Base-by-base conservation (phyloP, 1,140 invertebrate species). In the Solen grandis region DNA sequence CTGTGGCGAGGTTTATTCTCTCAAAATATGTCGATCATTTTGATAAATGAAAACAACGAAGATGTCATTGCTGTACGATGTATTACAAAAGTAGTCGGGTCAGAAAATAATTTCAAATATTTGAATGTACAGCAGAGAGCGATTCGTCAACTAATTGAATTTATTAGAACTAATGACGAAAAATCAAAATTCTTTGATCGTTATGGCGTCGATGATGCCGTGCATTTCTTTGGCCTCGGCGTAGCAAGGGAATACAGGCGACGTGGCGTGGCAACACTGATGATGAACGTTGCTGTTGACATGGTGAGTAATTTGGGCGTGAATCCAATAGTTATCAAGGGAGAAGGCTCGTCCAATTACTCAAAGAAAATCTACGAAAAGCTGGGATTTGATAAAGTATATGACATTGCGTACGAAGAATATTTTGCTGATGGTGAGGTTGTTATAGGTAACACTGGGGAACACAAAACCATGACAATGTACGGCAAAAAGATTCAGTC, bases 311-410 rank as follows among this genome's bases (percentile, higher is more conserved):
- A 54, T 13, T 36, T 62, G n/a, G 60, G 59, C 29, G 52, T 63
- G 14, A n/a, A 65, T 38, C 73, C 57, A 1, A 29, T 33, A 10
- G 46, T 52, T 19, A 55, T 63, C 3, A 75, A 50, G 41, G 75
- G 29, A 19, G 62, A 57, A 55, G 41, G 27, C 14, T 35, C 41
- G 5, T 50, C 66, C 2, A 60, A 62, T 46, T 66, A 35, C 25
- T 59, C 62, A 2, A 54, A 75, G 78, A 22, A 59, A 27, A 36
- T 33, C 35, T 46, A 38, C 38, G 22, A 36, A 38, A n/a, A 31
- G 16, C 22, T 72, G 57, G 29, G 75, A 16, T 25, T 75, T 57
- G 66, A 73, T 54, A 36, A 72, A 41, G 16, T 73, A 36, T 41
- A n/a, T 60, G 70, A 73, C 5, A 3, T 29, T 29, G 13, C 3